A percentile compares a stretch with the other conserved stretches of the same genome.
Evolutionary conservation across 2,113 vertebrate species (phyloP).

Genomic region (Cololabis saira): DNA sequence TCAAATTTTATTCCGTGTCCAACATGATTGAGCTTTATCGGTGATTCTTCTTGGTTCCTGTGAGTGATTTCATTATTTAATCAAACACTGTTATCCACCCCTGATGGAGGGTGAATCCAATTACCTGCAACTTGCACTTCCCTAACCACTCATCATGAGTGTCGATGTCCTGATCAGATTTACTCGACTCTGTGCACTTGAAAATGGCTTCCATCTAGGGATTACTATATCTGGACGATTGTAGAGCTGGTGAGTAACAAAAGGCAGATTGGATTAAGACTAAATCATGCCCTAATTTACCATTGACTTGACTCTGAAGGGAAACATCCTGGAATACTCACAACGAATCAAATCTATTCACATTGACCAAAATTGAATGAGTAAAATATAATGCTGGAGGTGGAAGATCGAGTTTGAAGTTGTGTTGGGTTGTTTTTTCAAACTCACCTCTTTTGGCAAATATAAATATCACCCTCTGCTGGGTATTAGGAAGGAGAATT

Average conservation of each 20-base stretch:
- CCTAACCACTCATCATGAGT: conserved; percentile 2
- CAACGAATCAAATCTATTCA: too few relatives aligned
- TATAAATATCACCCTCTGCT: too few relatives aligned
- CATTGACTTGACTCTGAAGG: too few relatives aligned
- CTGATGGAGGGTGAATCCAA: conserved; percentile 1
- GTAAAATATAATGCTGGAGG: too few relatives aligned
- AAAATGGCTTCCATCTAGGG: background rate
- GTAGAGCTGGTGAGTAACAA: background rate
- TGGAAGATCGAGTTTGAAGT: too few relatives aligned
- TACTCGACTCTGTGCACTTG: background rate
- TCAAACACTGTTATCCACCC: conserved; percentile 2
- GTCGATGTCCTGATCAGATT: background rate
- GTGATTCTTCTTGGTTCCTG: conserved; percentile 9
- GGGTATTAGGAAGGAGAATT: too few relatives aligned
- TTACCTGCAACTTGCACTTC: background rate
- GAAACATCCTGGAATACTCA: too few relatives aligned
- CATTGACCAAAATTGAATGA: too few relatives aligned
- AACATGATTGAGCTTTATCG: background rate
- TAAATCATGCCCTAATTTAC: background rate
- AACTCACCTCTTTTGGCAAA: too few relatives aligned
- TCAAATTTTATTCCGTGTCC: background rate
- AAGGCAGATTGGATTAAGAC: background rate
- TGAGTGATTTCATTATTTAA: conserved; percentile 6
- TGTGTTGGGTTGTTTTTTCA: too few relatives aligned
- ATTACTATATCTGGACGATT: background rate